A percentile compares a stretch with the other conserved stretches of the same genome.
These are phyloP conservation scores for Dexiosoma caninum DNA, from an alignment of 2,888 invertebrate species.

Conservation along the genomic window DNA sequence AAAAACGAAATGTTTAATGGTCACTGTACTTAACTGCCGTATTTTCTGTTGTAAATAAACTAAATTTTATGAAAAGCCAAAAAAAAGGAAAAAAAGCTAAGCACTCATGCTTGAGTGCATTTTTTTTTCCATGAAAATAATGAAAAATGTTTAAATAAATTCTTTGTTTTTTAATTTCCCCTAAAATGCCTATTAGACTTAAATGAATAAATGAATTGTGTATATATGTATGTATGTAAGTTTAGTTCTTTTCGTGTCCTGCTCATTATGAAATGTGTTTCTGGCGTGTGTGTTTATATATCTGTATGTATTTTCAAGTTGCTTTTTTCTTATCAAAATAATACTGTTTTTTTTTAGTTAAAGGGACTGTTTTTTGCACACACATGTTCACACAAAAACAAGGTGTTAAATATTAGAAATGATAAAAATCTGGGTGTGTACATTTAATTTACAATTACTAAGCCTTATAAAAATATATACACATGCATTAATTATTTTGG, in stretches of 20 bases:
- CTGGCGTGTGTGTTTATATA: slow-evolving; percentile 41
- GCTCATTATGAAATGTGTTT: slow-evolving; percentile 51
- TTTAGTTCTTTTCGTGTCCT: not conserved
- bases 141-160: slow-evolving; percentile 40
- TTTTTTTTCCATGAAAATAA: slow-evolving; percentile 31
- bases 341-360: slow-evolving; percentile 12
- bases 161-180: slow-evolving; percentile 13
- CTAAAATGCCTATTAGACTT: not conserved
- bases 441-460: slow-evolving; percentile 42
- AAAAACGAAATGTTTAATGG: not conserved
- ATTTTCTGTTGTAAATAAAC: not conserved
- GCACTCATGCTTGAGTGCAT: slow-evolving; percentile 33
- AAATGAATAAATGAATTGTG: not conserved
- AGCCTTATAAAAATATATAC: slow-evolving; percentile 30
- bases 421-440: slow-evolving; percentile 59
- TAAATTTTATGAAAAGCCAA: not conserved
- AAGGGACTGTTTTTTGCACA: slow-evolving; percentile 27
- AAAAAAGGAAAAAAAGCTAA: slow-evolving; percentile 15
- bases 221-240: not conserved
- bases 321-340: slow-evolving; percentile 3
- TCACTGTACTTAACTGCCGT: not conserved
- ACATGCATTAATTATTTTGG: slow-evolving; percentile 28
- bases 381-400: not conserved
- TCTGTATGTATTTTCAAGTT: not conserved
- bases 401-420: slow-evolving; percentile 47